phyloP scores from a whole-genome alignment of 1,140 invertebrate genomes.

The Drosophila kurseongensis region DNA sequence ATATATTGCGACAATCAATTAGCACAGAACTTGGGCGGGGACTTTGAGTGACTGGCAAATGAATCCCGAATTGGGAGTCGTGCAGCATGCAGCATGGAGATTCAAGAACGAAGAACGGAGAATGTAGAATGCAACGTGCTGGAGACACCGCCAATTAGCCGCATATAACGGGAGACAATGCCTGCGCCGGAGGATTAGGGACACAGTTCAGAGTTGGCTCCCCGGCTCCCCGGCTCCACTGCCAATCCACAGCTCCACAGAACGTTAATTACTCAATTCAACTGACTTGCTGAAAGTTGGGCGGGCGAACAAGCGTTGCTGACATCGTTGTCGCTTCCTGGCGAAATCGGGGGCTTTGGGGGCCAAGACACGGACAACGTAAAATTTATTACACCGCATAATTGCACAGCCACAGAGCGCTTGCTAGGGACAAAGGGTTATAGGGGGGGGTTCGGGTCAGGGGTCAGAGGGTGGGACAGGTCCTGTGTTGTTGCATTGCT shows the following conservation, averaged over 20 bases:
- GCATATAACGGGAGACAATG: constrained; percentile 76
- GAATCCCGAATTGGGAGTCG: constrained; percentile 30
- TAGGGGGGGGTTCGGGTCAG: neutral
- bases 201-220: constrained; percentile 20
- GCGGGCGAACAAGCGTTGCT: constrained; percentile 49
- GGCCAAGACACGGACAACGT: constrained; percentile 65
- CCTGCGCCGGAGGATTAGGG: constrained; percentile 60
- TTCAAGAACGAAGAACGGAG: neutral
- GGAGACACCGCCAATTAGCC: constrained; percentile 70
- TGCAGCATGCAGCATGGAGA: constrained; percentile 1
- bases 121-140: constrained; percentile 41
- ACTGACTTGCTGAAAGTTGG: constrained; percentile 61
- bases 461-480: constrained; percentile 3
- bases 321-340: constrained; percentile 52
- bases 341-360: neutral
- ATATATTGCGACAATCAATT: constrained; percentile 54
- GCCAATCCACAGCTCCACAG: constrained; percentile 5
- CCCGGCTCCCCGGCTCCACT: neutral
- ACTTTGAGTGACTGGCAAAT: constrained; percentile 38
- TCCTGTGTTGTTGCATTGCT: constrained; percentile 74
- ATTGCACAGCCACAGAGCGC: constrained; percentile 79
- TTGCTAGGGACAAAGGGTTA: constrained; percentile 23
- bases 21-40: constrained; percentile 28
- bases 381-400: constrained; percentile 83
- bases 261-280: constrained; percentile 78